A percentile compares a stretch with the other conserved stretches of the same genome.
These are phyloP conservation scores for Kuschelorhynchus macadamiae DNA, from an alignment of 2,888 invertebrate genomes.

Conservation along the genomic window DNA sequence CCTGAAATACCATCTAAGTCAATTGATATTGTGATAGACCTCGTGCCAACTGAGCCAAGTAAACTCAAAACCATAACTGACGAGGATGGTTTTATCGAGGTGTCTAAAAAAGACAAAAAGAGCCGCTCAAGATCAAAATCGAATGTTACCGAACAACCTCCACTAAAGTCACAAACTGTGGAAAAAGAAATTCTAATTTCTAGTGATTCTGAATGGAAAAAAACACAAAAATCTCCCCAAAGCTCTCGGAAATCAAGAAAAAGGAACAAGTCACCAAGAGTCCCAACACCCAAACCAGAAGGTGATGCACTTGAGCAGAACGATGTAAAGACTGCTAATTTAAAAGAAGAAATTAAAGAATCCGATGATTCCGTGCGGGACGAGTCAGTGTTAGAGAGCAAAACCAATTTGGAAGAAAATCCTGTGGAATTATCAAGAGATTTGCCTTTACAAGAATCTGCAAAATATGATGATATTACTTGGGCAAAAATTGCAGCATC, in stretches of 20 bases:
- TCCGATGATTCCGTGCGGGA: too few species aligned
- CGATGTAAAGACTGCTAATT: background rate
- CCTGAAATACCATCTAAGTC: slow-evolving; percentile 36
- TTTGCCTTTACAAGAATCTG: too few species aligned
- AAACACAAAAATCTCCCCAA: slow-evolving; percentile 37
- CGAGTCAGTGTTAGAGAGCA: too few species aligned
- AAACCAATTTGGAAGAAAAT: too few species aligned
- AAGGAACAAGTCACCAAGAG: slow-evolving; percentile 47
- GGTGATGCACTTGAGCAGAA: background rate
- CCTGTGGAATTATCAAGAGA: slow-evolving; percentile 1
- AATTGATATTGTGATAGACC: slow-evolving; percentile 57
- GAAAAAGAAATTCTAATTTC: too few species aligned
- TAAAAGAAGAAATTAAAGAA: background rate
- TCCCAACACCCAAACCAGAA: background rate
- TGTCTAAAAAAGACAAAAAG: slow-evolving; percentile 67
- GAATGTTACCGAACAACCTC: slow-evolving; percentile 43
- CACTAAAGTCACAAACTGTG: background rate
- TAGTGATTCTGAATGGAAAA: slow-evolving; percentile 1
- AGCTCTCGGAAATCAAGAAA: slow-evolving; percentile 52
- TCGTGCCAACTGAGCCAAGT: slow-evolving; percentile 61
- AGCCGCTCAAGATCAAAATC: slow-evolving; percentile 73
- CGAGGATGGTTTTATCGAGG: slow-evolving; percentile 70
- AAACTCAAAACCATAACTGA: slow-evolving; percentile 58
- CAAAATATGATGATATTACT: slow-evolving; percentile 28
- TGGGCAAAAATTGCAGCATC: slow-evolving; percentile 48